A percentile compares a stretch with the other conserved stretches of the same genome.
phyloP scores from a whole-genome alignment of 1,140 invertebrate genomes.

The Eupristina koningsbergeri region DNA sequence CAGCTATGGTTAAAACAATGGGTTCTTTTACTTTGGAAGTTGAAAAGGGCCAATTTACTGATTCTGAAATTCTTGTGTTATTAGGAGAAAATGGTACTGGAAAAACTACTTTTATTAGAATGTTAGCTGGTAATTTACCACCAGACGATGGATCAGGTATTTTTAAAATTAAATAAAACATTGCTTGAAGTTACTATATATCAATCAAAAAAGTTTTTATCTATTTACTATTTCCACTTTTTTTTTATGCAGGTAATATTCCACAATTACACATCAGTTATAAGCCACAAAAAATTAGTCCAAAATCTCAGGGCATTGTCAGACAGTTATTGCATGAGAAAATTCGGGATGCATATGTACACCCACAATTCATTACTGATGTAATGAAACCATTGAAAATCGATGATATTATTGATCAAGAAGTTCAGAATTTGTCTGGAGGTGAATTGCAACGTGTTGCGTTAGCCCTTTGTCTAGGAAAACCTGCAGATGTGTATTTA shows the following conservation, averaged over 20 bases:
- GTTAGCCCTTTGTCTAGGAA: slow-evolving; percentile 95
- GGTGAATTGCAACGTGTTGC: slow-evolving; percentile 99
- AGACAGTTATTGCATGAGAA: slow-evolving; percentile 94
- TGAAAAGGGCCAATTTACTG: slow-evolving; percentile 94
- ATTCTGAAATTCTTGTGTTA: slow-evolving; percentile 99
- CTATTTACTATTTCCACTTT: slow-evolving; percentile 3
- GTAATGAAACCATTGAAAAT: slow-evolving; percentile 99
- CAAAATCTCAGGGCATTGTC: slow-evolving; percentile 96
- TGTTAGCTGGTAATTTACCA: slow-evolving; percentile 95
- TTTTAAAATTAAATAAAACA: slow-evolving; percentile 5
- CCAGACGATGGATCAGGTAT: slow-evolving; percentile 89
- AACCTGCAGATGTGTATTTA: slow-evolving; percentile 98
- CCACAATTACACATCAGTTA: slow-evolving; percentile 98
- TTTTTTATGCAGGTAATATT: slow-evolving; percentile 78
- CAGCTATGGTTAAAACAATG: slow-evolving; percentile 87
- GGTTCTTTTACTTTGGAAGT: slow-evolving; percentile 89
- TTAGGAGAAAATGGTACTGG: slow-evolving; percentile 99
- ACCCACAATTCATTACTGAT: slow-evolving; percentile 98
- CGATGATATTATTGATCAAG: slow-evolving; percentile 98
- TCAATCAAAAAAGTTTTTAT: background rate
- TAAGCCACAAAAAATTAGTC: slow-evolving; percentile 99
- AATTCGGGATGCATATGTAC: slow-evolving; percentile 96
- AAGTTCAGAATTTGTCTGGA: slow-evolving; percentile 98
- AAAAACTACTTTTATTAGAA: slow-evolving; percentile 98
- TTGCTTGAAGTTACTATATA: background rate